phyloP scores from a whole-genome alignment of 2,888 invertebrate genomes.

The Oligia fasciuncula region DNA sequence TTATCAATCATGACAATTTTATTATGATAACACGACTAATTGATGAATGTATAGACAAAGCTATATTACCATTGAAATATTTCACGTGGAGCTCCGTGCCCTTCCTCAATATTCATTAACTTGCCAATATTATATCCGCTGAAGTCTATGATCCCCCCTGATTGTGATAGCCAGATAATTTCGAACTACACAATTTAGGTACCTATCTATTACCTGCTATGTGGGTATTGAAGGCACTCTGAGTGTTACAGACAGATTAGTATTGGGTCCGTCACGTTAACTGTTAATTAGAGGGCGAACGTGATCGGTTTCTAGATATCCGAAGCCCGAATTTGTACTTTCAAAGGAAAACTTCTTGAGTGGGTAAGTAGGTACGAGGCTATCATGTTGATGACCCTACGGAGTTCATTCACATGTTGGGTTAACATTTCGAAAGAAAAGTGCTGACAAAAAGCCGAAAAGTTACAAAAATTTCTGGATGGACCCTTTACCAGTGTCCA shows the following conservation, averaged over 20 bases:
- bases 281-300: background rate
- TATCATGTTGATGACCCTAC: background rate
- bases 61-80: background rate
- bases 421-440: background rate
- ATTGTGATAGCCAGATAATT: constrained; percentile 5
- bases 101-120: background rate
- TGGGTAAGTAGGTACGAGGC: background rate
- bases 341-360: background rate
- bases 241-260: background rate
- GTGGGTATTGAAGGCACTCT: background rate
- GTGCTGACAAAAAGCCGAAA: background rate
- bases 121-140: background rate
- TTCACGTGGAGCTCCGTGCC: background rate
- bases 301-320: background rate
- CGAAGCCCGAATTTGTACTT: background rate
- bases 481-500: no score
- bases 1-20: constrained; percentile 28
- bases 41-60: constrained; percentile 18
- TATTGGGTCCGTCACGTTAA: background rate
- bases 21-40: constrained; percentile 29
- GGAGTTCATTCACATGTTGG: background rate
- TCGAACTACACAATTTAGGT: background rate
- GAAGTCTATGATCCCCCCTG: background rate
- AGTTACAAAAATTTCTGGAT: background rate
- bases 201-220: background rate